Base-by-base conservation (phyloP, 2,113 vertebrate genomes). In the Tonatia bakeri region DNA sequence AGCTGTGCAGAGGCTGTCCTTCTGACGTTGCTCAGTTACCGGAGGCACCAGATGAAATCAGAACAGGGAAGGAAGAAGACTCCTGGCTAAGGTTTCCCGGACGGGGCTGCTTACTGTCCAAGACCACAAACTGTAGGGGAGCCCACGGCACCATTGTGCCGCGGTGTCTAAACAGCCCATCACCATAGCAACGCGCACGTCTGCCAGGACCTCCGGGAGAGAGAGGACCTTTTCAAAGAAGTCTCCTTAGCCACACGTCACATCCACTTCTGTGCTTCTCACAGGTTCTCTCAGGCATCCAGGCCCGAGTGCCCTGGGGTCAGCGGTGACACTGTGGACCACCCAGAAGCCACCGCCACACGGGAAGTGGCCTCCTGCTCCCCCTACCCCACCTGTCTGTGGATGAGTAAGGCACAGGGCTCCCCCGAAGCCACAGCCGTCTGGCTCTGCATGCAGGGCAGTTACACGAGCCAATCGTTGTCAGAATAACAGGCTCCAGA, bases 201-300 rank as follows among this genome's bases (percentile, higher is more conserved):
- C 91, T 84, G 36, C 85, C 64, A 43, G 65, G 56, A 33, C 70
- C 67, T 77, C 67, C 12, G 45, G 91, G 47, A 87, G 69, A 73
- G 7, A 83, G 36, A 50, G 40, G 70, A 94, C 65, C 72, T 96
- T 90, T 61, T 40, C 4, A 82, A 72, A 79, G 85, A 87, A 47
- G 87, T 69, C 69, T 56, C 28, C 90, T 79, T 75, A 80, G 69
- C 36, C 36, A 64, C 67, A 5, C 3, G 33, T 56, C 92, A 56
- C 13, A 26, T 88, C 65, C 77, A 90, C 90, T 81, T 83, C 87
- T 16, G 6, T 2, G 33, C 64, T 79, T 69, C 82, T 31, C 19
- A 76, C 0, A 1, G 72, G 33, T 17, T n/a, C 64, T 69, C 76
- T 76, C 85, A 45, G 59, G 69, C 90, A 38, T 54, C 45, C 1